Conservation (phyloP, 1,140 invertebrate genomes). For the Battus philenor region DNA sequence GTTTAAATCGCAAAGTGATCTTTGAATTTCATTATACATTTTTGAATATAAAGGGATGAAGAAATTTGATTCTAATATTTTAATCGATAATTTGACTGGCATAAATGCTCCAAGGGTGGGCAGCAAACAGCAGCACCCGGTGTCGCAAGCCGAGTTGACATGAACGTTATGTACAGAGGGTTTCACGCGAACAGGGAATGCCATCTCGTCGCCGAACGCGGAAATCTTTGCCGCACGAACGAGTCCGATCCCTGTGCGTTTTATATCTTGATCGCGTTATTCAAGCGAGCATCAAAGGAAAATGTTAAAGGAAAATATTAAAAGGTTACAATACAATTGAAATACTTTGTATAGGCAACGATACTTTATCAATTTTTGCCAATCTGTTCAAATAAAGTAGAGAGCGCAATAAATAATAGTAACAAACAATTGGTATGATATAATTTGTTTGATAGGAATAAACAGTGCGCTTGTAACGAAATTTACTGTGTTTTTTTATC, state of each 20-base stretch:
- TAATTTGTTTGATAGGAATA: constrained; percentile 17
- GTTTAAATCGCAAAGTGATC: no score
- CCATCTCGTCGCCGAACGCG: constrained; percentile 27
- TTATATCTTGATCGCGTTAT: constrained; percentile 72
- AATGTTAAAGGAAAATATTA: constrained; percentile 55
- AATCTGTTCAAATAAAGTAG: constrained; percentile 17
- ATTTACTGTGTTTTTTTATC: constrained; percentile 18
- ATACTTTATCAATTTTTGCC: constrained; percentile 19
- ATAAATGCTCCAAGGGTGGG: no score
- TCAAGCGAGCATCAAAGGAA: constrained; percentile 68
- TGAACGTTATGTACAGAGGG: constrained; percentile 17
- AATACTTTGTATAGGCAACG: constrained; percentile 32
- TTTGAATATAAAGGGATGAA: no score
- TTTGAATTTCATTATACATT: no score
- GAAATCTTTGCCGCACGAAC: constrained; percentile 48
- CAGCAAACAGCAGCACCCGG: constrained; percentile 3
- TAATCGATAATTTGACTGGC: no score
- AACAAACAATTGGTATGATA: neutral
- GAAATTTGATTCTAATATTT: no score
- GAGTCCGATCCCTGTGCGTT: constrained; percentile 45
- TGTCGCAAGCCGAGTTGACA: constrained; percentile 18
- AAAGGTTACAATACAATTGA: constrained; percentile 40
- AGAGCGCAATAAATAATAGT: constrained; percentile 9
- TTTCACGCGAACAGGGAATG: constrained; percentile 27
- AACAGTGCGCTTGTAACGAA: constrained; percentile 14